Conservation (phyloP, 1,140 invertebrate genomes). For the Idris sp. region DNA sequence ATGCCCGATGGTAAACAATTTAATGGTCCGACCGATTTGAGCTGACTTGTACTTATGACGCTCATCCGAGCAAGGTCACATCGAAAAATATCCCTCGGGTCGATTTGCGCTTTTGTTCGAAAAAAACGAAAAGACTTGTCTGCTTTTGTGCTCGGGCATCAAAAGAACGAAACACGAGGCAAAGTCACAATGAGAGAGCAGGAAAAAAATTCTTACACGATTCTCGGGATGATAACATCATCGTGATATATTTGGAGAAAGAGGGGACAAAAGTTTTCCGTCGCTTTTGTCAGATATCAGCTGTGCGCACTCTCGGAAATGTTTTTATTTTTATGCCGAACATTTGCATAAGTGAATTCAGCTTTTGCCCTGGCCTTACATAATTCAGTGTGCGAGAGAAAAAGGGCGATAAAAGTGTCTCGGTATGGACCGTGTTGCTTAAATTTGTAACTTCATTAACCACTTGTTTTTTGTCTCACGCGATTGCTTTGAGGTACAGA, state of each 20-base stretch:
- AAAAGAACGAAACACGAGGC: constrained; percentile 20
- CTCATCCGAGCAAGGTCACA: constrained; percentile 30
- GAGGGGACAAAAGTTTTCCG: constrained; percentile 7
- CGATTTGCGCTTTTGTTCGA: constrained; percentile 36
- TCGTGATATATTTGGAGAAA: constrained; percentile 31
- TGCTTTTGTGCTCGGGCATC: constrained; percentile 17
- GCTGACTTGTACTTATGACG: constrained; percentile 12
- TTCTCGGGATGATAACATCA: constrained; percentile 22
- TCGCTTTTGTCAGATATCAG: constrained; percentile 33
- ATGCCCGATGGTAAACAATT: constrained; percentile 23
- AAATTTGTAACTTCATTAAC: constrained; percentile 49
- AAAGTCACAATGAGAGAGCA: constrained; percentile 22
- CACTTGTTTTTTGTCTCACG: constrained; percentile 12
- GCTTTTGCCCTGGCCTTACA: constrained; percentile 30
- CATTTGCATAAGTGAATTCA: constrained; percentile 49
- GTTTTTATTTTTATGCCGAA: constrained; percentile 32
- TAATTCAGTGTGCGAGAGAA: constrained; percentile 26
- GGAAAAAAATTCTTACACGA: constrained; percentile 29
- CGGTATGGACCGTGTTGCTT: constrained; percentile 22
- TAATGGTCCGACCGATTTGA: constrained; percentile 22
- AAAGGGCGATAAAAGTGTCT: constrained; percentile 44
- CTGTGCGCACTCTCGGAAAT: constrained; percentile 14
- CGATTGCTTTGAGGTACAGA: constrained; percentile 11
- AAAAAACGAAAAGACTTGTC: constrained; percentile 18
- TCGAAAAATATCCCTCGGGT: constrained; percentile 32